Conservation (phyloP, 2,113 vertebrate species). For the Naja naja region DNA sequence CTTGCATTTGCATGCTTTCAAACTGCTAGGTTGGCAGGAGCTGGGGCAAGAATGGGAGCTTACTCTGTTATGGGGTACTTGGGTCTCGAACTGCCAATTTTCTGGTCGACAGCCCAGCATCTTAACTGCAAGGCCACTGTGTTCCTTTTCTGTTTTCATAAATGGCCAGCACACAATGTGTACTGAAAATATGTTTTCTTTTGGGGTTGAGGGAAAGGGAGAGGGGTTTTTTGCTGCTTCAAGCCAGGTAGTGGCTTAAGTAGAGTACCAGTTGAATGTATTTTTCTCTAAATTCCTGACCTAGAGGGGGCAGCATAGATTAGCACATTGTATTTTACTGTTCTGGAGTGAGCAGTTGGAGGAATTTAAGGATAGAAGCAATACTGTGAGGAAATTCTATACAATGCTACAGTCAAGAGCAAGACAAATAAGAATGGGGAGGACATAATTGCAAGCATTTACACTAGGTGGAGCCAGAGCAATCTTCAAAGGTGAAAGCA, state of each 20-base stretch:
- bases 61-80: neutral
- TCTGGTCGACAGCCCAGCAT: neutral
- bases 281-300: neutral
- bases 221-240: neutral
- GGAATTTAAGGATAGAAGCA: neutral
- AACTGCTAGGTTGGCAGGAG: neutral
- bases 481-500: neutral
- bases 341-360: neutral
- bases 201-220: neutral
- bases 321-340: neutral
- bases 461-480: neutral
- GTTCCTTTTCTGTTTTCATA: neutral
- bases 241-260: neutral
- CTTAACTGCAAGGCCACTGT: neutral
- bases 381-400: neutral
- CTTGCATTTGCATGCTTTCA: neutral
- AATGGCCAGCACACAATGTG: neutral
- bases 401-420: neutral
- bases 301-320: neutral
- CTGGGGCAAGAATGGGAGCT: neutral
- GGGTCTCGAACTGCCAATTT: neutral
- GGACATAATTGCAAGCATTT: neutral
- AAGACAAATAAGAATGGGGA: neutral
- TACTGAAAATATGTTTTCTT: neutral
- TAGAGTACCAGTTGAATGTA: neutral